phyloP scores from a whole-genome alignment of 1,140 invertebrate species.

The Gonioctena quinquepunctata region DNA sequence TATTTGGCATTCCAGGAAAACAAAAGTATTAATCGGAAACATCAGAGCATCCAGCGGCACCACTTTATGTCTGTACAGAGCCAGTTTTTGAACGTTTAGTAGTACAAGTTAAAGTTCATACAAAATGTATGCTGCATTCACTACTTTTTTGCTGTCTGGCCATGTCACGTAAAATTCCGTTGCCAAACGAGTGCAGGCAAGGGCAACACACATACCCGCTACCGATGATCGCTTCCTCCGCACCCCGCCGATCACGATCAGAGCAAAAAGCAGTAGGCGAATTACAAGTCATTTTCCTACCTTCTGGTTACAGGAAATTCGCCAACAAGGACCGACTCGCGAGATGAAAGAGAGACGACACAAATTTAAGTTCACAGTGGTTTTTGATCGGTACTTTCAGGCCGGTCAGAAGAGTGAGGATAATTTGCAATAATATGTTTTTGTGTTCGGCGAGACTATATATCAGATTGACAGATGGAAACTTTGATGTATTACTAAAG shows the following conservation, averaged over 20 bases:
- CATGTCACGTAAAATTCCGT: slow-evolving; percentile 34
- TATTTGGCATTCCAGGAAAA: no score
- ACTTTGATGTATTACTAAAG: background rate
- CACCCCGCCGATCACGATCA: background rate
- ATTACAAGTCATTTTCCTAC: slow-evolving; percentile 7
- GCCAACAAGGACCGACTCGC: background rate
- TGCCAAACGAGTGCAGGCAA: slow-evolving; percentile 9
- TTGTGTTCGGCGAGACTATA: no score
- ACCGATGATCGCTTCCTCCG: background rate
- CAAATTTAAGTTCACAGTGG: background rate
- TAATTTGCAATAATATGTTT: no score
- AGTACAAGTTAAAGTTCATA: slow-evolving; percentile 50
- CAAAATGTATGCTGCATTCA: slow-evolving; percentile 48
- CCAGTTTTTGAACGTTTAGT: slow-evolving; percentile 53
- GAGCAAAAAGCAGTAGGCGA: background rate
- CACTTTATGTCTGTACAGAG: slow-evolving; percentile 37
- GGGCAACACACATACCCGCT: background rate
- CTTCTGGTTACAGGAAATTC: background rate
- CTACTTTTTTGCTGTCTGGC: slow-evolving; percentile 50
- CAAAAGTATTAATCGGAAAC: slow-evolving; percentile 22
- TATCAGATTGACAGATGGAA: background rate
- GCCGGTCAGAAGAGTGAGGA: no score
- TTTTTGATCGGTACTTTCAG: background rate
- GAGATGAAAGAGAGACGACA: background rate
- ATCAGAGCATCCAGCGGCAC: slow-evolving; percentile 22